These are phyloP conservation scores for Eupithecia inturbata DNA, from an alignment of 2,888 invertebrate species.

Conservation along the genomic window DNA sequence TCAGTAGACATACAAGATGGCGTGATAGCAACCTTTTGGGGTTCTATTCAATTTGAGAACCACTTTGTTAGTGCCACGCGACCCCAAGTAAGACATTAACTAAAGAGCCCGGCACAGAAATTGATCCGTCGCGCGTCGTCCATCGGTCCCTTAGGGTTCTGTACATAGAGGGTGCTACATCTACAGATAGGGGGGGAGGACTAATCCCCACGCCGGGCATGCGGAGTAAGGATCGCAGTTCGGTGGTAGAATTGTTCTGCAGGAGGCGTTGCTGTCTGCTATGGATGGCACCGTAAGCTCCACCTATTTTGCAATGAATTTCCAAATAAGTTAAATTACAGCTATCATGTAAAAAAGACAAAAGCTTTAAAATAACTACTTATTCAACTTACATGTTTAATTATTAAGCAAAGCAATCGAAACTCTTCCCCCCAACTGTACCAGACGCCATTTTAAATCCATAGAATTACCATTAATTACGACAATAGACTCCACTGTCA, in stretches of 20 bases:
- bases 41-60: conserved; percentile 21
- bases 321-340: no score
- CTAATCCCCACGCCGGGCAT: no score
- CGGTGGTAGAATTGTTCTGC: no score
- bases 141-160: neutral
- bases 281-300: no score
- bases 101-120: neutral
- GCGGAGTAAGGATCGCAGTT: no score
- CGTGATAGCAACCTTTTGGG: conserved; percentile 23
- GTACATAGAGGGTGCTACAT: neutral
- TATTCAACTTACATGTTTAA: neutral
- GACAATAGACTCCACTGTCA: conserved; percentile 31
- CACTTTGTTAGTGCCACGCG: conserved; percentile 16
- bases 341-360: no score
- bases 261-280: no score
- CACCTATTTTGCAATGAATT: no score
- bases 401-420: conserved; percentile 1
- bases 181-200: no score
- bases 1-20: conserved; percentile 56
- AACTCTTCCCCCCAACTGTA: neutral
- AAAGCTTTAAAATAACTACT: no score
- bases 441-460: conserved; percentile 14
- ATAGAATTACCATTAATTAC: conserved; percentile 42
- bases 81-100: conserved; percentile 7
- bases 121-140: neutral